Evolutionary conservation across 1,140 invertebrate genomes (phyloP).

Genomic region (Neodiprion pinetum): DNA sequence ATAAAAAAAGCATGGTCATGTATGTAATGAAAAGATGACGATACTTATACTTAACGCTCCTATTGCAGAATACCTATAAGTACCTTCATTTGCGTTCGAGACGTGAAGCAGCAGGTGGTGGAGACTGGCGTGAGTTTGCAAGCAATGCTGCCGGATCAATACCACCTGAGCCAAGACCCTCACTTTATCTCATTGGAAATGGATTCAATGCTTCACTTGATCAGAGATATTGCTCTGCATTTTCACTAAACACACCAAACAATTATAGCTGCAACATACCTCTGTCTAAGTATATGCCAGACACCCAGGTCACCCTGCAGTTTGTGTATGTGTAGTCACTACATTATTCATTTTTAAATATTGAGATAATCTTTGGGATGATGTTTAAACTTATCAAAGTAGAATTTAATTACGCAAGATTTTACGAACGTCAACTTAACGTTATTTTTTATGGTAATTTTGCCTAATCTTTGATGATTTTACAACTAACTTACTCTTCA

Average conservation of each 20-base stretch:
- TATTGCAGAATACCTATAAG: constrained; percentile 48
- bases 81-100: constrained; percentile 51
- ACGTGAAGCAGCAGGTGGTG: constrained; percentile 44
- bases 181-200: constrained; percentile 49
- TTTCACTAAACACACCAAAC: constrained; percentile 44
- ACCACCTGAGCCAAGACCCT: constrained; percentile 52
- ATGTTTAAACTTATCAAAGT: too few species aligned
- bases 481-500: too few species aligned
- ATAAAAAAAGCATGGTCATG: not conserved
- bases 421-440: not conserved
- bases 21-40: too few species aligned
- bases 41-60: not conserved
- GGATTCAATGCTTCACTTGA: constrained; percentile 54
- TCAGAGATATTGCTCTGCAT: constrained; percentile 52
- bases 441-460: not conserved
- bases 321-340: constrained; percentile 44
- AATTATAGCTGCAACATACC: constrained; percentile 54
- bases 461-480: not conserved
- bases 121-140: constrained; percentile 55
- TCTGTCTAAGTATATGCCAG: constrained; percentile 56
- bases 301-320: constrained; percentile 51
- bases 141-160: constrained; percentile 56
- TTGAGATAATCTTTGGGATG: too few species aligned
- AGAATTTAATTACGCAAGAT: not conserved
- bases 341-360: too few species aligned